Base-by-base conservation (phyloP, 2,113 vertebrate species). In the Burhinus bistriatus region DNA sequence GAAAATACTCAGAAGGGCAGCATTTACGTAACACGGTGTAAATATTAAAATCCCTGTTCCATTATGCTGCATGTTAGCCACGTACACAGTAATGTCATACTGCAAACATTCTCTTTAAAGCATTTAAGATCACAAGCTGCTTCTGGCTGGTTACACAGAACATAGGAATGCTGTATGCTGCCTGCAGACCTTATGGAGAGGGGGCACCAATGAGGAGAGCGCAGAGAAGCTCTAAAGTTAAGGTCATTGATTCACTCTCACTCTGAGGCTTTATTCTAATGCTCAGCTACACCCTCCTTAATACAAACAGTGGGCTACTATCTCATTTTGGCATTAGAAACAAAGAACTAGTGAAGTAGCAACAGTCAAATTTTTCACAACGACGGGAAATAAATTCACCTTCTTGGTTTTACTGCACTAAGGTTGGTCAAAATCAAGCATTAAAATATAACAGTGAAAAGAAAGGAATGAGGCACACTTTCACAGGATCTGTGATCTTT, bases 21-120 rank as follows among this genome's bases (percentile, higher is more conserved):
- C 36, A 89, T 97, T 97, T 98, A 97, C 54, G 89, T 97, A 98
- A 98, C 88, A 20, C n/a, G 82, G 83, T 92, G 89, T 95, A 98
- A 98, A 97, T 97, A 97, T 93, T 94, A 96, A 98, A 98, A 93
- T 38, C 81, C 70, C 90, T 59, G 79, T 93, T 94, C 95, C 87
- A 90, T 86, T 91, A 95, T 94, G 90, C 80, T 78, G 76, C 83
- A 70, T 22, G 77, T 81, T 87, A 93, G 89, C 86, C 83, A 65
- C 25, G 79, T 77, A 83, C 86, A 93, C 64, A 77, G 66, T 49
- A 92, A 90, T 78, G 71, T 87, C 89, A 78, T 36, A 65, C 88
- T 95, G 92, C 87, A 96, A 90, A 94, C 8, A 42, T 79, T 93
- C 90, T 72, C 95, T 95, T 87, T 71, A 93, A 97, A 96, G 72